A percentile compares a stretch with the other conserved stretches of the same genome.
Evolutionary conservation across 2,113 vertebrate genomes (phyloP).

Genomic region (Rhineura floridana): DNA sequence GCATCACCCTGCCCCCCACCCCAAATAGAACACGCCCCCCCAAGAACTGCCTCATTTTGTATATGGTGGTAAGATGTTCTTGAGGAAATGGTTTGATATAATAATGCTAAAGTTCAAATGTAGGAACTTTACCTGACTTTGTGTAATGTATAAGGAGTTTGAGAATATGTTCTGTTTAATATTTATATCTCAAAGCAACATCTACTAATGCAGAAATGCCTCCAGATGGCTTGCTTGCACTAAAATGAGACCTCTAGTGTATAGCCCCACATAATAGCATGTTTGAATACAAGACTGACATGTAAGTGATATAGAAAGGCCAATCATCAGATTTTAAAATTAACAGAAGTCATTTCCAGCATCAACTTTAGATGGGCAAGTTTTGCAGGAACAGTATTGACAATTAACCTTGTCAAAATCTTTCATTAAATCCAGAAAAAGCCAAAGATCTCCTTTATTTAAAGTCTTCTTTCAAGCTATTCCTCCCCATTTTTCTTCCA

Average conservation of each 20-base stretch:
- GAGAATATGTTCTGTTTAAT: constrained; percentile 46
- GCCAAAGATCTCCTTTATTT: background rate
- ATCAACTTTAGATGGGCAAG: constrained; percentile 40
- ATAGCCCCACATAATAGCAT: constrained; percentile 38
- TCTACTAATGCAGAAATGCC: constrained; percentile 19
- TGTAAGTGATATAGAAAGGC: constrained; percentile 17
- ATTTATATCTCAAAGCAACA: constrained; percentile 50
- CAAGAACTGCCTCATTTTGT: background rate
- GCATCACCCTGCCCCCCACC: background rate
- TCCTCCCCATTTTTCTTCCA: constrained; percentile 27
- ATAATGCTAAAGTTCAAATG: background rate
- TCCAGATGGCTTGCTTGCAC: constrained; percentile 52
- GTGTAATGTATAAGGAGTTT: constrained; percentile 25
- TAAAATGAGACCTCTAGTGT: constrained; percentile 32
- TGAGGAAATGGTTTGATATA: background rate
- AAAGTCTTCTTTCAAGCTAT: constrained; percentile 41
- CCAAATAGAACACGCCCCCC: background rate
- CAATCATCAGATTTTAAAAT: constrained; percentile 51
- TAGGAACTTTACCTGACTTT: background rate
- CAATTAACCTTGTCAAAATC: constrained; percentile 35
- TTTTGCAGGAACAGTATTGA: constrained; percentile 43
- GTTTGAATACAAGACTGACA: constrained; percentile 24
- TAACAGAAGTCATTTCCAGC: constrained; percentile 37
- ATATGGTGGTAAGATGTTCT: background rate
- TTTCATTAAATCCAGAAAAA: constrained; percentile 13